Conservation (phyloP, 2,888 invertebrate genomes). For the Coelogynopora nodosa region DNA sequence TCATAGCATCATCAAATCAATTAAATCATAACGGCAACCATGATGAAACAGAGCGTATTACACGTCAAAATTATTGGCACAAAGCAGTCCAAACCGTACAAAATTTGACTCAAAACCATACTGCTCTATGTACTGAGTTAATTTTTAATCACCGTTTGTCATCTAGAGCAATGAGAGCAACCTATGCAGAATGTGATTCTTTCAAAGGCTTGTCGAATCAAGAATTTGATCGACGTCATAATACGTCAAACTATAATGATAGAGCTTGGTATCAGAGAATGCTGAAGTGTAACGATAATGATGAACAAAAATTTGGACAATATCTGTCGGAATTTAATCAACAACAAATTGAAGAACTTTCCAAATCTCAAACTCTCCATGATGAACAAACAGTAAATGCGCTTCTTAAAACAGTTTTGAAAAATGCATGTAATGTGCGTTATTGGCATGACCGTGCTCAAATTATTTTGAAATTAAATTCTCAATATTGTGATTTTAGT, state of each 20-base stretch:
- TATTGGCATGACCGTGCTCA: constrained; percentile 1
- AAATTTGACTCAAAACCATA: not conserved
- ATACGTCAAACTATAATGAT: not conserved
- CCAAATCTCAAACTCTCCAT: not conserved
- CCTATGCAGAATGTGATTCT: not conserved
- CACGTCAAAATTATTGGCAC: not conserved
- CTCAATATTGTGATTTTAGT: not conserved
- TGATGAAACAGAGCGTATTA: not conserved
- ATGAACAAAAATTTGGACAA: not conserved
- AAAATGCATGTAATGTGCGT: not conserved
- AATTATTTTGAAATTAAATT: not conserved
- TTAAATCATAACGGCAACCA: not conserved
- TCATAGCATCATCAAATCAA: not conserved
- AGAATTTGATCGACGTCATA: not conserved
- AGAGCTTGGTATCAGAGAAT: not conserved
- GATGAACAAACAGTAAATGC: not conserved
- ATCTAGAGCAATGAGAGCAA: not conserved
- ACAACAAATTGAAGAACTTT: not conserved
- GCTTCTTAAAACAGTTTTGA: not conserved
- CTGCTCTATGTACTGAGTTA: not conserved
- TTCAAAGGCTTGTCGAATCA: not conserved
- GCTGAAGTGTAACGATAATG: not conserved
- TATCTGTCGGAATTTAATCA: not conserved
- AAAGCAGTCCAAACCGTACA: not conserved
- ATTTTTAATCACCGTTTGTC: not conserved